Conservation (phyloP, 2,888 invertebrate species). For the Eupithecia insigniata region DNA sequence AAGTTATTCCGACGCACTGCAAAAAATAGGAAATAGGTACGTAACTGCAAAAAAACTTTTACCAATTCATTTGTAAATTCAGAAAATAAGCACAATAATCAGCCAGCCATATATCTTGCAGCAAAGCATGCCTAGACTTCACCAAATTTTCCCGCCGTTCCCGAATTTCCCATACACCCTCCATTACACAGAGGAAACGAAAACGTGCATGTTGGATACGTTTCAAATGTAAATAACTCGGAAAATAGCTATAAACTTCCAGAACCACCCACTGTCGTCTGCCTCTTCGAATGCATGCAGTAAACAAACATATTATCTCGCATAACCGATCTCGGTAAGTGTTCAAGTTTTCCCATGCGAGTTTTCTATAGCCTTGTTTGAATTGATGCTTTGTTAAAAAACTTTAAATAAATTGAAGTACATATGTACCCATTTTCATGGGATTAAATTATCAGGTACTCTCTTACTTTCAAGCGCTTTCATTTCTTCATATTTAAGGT, state of each 20-base stretch:
- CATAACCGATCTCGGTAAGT: constrained; percentile 46
- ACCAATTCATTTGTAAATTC: background rate
- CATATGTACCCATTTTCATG: background rate
- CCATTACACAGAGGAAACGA: constrained; percentile 30
- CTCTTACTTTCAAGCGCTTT: background rate
- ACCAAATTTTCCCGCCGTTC: constrained; percentile 19
- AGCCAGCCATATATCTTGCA: background rate
- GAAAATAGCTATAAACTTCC: constrained; percentile 60
- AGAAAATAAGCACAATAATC: background rate
- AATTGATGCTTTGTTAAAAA: constrained; percentile 1
- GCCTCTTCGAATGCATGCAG: constrained; percentile 54
- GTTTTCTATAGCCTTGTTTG: constrained; percentile 4
- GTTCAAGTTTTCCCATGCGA: constrained; percentile 7
- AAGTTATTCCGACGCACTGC: background rate
- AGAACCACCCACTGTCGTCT: constrained; percentile 41
- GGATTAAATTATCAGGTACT: background rate
- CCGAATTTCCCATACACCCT: constrained; percentile 19
- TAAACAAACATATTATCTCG: constrained; percentile 67
- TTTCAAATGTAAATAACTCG: constrained; percentile 61
- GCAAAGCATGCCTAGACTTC: constrained; percentile 15
- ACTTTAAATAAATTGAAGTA: background rate
- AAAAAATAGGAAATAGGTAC: background rate
- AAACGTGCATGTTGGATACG: constrained; percentile 47
- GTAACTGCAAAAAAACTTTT: background rate
- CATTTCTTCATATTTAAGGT: background rate